Base-by-base conservation (phyloP, 64 coral and sea anemone genomes). In the Pocillopora verrucosa region DNA sequence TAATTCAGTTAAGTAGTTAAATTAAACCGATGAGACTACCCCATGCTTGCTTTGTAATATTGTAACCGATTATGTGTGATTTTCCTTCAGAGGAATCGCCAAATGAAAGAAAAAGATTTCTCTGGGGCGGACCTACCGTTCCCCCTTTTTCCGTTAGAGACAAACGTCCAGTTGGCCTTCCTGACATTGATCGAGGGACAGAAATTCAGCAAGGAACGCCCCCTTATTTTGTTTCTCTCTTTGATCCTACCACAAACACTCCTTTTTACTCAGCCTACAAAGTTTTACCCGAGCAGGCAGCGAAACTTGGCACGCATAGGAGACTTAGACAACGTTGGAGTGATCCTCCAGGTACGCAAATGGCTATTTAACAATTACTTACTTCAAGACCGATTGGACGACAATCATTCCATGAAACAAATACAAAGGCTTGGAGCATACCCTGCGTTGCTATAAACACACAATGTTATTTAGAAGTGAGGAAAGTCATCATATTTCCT, bases 211-310 rank as follows among this genome's bases (percentile, higher is more conserved):
- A 67, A 22, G 22, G 22, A 22, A 67, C 19, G 19, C 15, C 14
- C 9, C 64, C 64, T 1, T 61, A 74, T 58, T 65, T 65, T 72
- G 61, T 77, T 16, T 45, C 75, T 5, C 36, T 13, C 19, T 77
- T 77, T 77, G 75, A 77, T 77, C 36, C 36, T n/a, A n/a, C n/a
- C 36, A 38, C 17, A 51, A 77, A 45, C 75, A 77, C 41, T 16
- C 13, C 75, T 77, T 77, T 77, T 4, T 77, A 77, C 45, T 77
- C 75, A 45, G 75, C 75, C 34, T 77, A 77, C 75, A 77, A 77
- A 45, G 12, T 77, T 36, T 15, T 10, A 19, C 35, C 75, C 16
- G 37, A 16, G 35, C 75, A 77, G 75, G 75, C 13, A 17, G 45
- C 16, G 45, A 10, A 16, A 12, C 13, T 56, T 77, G 75, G 75